Evolutionary conservation across 2,888 invertebrate genomes (phyloP), one percentile per base, ranked within the genome.

Genomic region (Leucania comma): DNA sequence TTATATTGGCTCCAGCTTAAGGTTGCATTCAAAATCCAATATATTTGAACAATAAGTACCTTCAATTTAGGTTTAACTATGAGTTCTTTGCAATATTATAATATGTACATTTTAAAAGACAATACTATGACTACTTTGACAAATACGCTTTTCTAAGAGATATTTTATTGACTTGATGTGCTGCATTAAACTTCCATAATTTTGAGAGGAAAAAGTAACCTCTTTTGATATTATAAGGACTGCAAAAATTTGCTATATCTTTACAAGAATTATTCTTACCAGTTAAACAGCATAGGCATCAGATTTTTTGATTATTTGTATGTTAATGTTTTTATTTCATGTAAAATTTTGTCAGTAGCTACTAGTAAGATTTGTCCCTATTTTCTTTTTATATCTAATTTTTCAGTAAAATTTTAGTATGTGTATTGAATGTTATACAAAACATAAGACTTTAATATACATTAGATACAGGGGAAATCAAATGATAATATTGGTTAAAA

Each of bases 161-260:
- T 90, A 86, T 87, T 86, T 89, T 91, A 87, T 88, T 86, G 86
- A 88, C 86, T 72, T 82, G 68, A 78, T 84, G 73, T 88, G 87
- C 88, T 92, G 90, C 90, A 91, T 89, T 91, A 87, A 90, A 89
- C 90, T 88, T 89, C 87, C 89, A 92, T 90, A 87, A 89, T 92
- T 90, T 92, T 80, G 67, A 81, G 81, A 79, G 68, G 87, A 90
- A 90, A 29, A 86, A 85, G 83, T 56, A 35, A 88, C 84, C 87
- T 89, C 89, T 88, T 80, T 90, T 92, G 87, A 82, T 90, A 83
- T 89, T 91, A 88, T 93, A 93, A 94, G 94, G 92, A 95, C 91
- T 93, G 92, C 92, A 93, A 89, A 88, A 76, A 86, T 94, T 94
- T 94, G 91, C 93, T 94, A 93, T 92, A 91, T 90, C 85, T 94